These are phyloP conservation scores for Catocala fraxini DNA, from an alignment of 2,888 invertebrate genomes.

Conservation along the genomic window DNA sequence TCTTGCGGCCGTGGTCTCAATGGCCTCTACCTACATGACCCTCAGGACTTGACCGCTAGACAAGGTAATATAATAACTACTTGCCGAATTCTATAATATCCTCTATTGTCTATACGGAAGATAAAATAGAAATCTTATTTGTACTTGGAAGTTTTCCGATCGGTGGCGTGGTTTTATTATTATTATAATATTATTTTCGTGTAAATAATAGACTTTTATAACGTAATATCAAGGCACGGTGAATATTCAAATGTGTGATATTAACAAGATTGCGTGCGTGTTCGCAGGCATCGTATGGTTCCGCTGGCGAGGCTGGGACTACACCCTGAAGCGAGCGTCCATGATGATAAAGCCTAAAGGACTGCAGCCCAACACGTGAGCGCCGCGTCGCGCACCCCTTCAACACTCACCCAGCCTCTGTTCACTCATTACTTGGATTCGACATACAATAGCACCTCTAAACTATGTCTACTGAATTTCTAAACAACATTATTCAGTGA, in stretches of 20 bases:
- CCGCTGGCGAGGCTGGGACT: constrained; percentile 98
- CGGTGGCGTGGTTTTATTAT: too few species aligned
- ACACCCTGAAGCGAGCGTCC: constrained; percentile 94
- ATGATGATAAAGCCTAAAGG: constrained; percentile 97
- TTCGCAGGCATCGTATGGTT: constrained; percentile 96
- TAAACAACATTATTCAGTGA: constrained; percentile 12
- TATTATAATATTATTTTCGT: too few species aligned
- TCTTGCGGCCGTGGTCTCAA: constrained; percentile 96
- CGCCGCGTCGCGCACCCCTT: constrained; percentile 27
- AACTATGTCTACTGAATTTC: constrained; percentile 14
- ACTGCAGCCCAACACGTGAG: constrained; percentile 84
- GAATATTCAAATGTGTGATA: not conserved
- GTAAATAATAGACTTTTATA: too few species aligned
- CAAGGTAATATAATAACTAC: constrained; percentile 88
- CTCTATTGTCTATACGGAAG: too few species aligned
- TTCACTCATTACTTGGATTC: constrained; percentile 81
- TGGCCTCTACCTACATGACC: constrained; percentile 95
- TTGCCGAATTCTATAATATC: too few species aligned
- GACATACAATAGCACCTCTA: constrained; percentile 21
- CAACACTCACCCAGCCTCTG: constrained; percentile 68
- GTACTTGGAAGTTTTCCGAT: too few species aligned
- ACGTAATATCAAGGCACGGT: too few species aligned
- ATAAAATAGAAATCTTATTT: too few species aligned
- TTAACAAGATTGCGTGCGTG: not conserved
- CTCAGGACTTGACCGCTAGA: constrained; percentile 95